Evolutionary conservation across 2,888 invertebrate species (phyloP), one percentile per base, ranked within the genome.

Genomic region (Sarcophaga subvicina): DNA sequence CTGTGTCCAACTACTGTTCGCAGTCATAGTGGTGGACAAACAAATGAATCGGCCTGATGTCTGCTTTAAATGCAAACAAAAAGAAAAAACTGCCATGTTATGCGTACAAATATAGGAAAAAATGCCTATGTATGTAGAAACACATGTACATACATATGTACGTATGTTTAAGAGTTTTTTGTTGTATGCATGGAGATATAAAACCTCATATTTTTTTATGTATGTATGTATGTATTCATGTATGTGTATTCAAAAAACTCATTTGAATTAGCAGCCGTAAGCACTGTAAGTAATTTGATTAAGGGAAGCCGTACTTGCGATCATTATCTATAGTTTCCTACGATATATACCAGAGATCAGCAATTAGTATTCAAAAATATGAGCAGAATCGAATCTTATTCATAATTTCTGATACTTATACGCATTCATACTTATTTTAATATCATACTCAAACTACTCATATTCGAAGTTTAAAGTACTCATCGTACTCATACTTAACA

Each of bases 1-100:
- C 37, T 37, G 37, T 37, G 37, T 37, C 37, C 37, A 37, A 37
- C 37, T 69, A 67, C 62, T 80, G 22, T 77, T 71, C 59, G 0
- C n/a, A 27, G 47, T n/a, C 27, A 27, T 22, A 60, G 37, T 37
- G 37, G 37, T 37, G 37, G 37, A 37, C 75, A 69, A 20, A 59
- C 6, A 17, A 79, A 49, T 47, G 49, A 37, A 37, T 37, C 1
- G 22, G 22, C 45, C 45, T 66, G 27, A 62, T 22, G 66, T 14
- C 37, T 64, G 59, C 22, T 22, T 63, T 20, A 20, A 14, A 62
- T 12, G 37, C 37, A 37, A 37, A 37, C 5, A 37, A 3, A 27
- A 27, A 27, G 5, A 27, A 75, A 2, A 20, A 59, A 59, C 6
- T 17, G 17, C 10, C 37, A 37, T 8, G 37, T 37, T 37, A 59